Conservation (phyloP, 2,113 vertebrate genomes). For the Mustela lutreola region DNA sequence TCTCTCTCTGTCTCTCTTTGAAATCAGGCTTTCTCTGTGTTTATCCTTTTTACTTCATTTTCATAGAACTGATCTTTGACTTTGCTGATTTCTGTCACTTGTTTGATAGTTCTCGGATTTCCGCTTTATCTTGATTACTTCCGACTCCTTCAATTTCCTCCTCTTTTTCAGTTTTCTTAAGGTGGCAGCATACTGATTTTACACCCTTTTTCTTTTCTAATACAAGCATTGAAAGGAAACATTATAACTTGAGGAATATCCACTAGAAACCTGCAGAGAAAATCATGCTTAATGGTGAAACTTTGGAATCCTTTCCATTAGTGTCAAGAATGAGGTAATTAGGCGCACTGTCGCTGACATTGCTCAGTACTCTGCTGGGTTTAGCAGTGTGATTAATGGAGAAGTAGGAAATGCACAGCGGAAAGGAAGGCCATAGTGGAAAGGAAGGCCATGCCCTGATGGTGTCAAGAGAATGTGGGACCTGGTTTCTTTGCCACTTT, state of each 20-base stretch:
- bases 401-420: not conserved
- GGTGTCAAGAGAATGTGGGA: not conserved
- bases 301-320: conserved; percentile 31
- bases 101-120: not conserved
- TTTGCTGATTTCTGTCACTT: not conserved
- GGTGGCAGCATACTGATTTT: not conserved
- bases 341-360: not conserved
- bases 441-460: not conserved
- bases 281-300: conserved; percentile 41
- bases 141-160: not conserved
- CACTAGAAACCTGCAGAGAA: conserved; percentile 56
- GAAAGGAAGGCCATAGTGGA: not conserved
- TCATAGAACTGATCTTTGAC: not conserved
- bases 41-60: conserved; percentile 38
- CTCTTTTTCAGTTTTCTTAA: conserved; percentile 21
- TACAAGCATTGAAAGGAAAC: conserved; percentile 44
- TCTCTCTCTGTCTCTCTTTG: not conserved
- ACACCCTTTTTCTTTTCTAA: conserved; percentile 29
- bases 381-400: not conserved
- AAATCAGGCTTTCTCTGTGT: not conserved
- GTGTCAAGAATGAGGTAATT: not conserved
- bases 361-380: not conserved
- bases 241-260: conserved; percentile 10
- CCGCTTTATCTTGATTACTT: conserved; percentile 33
- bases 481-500: not conserved